Percentiles rank a stretch among this genome's conserved stretches.
These are phyloP conservation scores for Strix aluco DNA, from an alignment of 2,113 vertebrate genomes.

Conservation along the genomic window DNA sequence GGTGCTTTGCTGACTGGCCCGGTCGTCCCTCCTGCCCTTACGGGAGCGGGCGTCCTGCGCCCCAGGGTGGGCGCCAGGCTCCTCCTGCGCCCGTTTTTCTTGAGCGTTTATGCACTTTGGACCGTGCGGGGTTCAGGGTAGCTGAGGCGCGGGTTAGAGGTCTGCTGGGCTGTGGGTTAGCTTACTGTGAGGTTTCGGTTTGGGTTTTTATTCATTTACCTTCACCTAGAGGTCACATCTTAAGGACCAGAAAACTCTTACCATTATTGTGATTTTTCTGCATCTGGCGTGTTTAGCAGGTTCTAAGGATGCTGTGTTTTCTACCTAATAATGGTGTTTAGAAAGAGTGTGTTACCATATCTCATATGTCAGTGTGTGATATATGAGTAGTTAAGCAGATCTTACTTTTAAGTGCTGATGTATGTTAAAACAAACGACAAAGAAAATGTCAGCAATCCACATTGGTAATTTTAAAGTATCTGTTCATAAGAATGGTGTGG, in stretches of 20 bases:
- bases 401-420: neutral
- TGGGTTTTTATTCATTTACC: neutral
- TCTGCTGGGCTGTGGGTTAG: neutral
- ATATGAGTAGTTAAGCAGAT: neutral
- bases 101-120: accelerated
- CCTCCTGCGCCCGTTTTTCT: accelerated
- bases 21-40: too few species aligned
- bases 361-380: neutral
- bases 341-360: accelerated
- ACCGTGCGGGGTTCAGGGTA: neutral
- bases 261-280: accelerated
- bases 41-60: accelerated
- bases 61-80: neutral
- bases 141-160: neutral
- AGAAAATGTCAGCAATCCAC: neutral
- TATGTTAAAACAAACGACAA: neutral
- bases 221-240: neutral
- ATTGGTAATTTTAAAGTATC: accelerated
- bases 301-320: neutral
- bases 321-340: neutral
- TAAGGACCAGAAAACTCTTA: neutral
- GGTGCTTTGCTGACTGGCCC: accelerated
- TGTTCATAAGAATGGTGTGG: neutral
- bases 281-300: neutral
- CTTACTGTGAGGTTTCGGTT: too few species aligned